phyloP scores from a whole-genome alignment of 2,797 vertebrate genomes.

The Hydrophis major region DNA sequence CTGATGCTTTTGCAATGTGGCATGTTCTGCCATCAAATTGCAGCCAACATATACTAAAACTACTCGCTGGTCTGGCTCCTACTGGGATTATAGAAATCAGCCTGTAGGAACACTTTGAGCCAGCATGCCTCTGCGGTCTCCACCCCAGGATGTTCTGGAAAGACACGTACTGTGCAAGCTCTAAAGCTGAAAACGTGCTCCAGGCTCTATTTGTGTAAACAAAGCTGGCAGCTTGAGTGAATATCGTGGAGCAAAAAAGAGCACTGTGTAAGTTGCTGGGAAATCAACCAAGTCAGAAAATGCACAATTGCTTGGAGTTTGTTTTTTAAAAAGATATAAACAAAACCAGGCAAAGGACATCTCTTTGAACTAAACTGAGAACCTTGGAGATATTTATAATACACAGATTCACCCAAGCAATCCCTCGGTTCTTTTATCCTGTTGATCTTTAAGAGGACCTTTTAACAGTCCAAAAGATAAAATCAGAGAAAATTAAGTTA shows the following conservation, averaged over 20 bases:
- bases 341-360: conserved; percentile 26
- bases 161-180: conserved; percentile 67
- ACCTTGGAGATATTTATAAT: conserved; percentile 13
- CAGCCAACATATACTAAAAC: conserved; percentile 57
- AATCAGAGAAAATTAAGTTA: conserved; percentile 15
- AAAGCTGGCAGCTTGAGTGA: conserved; percentile 66
- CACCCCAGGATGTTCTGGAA: conserved; percentile 63
- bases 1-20: conserved; percentile 50
- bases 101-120: conserved; percentile 57
- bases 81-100: conserved; percentile 58
- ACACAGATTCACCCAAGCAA: conserved; percentile 14
- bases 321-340: conserved; percentile 51
- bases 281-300: conserved; percentile 61
- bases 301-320: conserved; percentile 50
- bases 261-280: conserved; percentile 59
- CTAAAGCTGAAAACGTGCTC: conserved; percentile 64
- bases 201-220: conserved; percentile 66
- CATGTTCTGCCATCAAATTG: conserved; percentile 27
- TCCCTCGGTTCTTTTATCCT: neutral
- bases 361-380: conserved; percentile 29
- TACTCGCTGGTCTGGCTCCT: conserved; percentile 60
- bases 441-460: neutral
- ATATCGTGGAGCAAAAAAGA: conserved; percentile 64
- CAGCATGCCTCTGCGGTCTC: conserved; percentile 63
- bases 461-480: conserved; percentile 6